These are phyloP conservation scores for Leptinotarsa undecemlineata DNA, from an alignment of 1,140 invertebrate species.

Conservation along the genomic window DNA sequence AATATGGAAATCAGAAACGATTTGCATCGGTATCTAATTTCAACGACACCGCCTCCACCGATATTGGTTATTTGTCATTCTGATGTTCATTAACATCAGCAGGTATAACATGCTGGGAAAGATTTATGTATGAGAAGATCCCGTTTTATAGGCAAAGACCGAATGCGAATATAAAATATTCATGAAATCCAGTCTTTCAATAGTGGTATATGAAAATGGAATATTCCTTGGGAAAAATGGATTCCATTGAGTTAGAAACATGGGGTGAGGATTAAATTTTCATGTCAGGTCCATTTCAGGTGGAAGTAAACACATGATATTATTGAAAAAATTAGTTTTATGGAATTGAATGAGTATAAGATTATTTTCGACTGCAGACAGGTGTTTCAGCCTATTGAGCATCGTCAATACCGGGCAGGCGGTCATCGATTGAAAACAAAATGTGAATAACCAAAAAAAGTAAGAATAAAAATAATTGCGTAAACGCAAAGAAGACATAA, in stretches of 20 bases:
- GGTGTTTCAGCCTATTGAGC: too few relatives aligned
- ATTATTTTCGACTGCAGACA: too few relatives aligned
- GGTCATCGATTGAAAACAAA: too few relatives aligned
- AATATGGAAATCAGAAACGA: conserved; percentile 26
- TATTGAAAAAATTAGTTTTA: too few relatives aligned
- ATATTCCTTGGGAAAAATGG: neutral
- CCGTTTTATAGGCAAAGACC: neutral
- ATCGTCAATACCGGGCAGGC: too few relatives aligned
- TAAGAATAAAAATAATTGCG: too few relatives aligned
- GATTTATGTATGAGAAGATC: conserved; percentile 19
- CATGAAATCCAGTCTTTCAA: neutral
- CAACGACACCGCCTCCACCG: conserved; percentile 7
- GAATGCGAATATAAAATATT: conserved; percentile 12
- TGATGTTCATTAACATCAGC: conserved; percentile 24
- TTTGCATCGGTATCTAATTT: conserved; percentile 28
- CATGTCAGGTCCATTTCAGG: neutral
- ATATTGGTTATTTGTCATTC: conserved; percentile 28
- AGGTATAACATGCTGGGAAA: conserved; percentile 6
- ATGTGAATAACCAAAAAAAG: too few relatives aligned
- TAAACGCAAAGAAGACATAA: too few relatives aligned
- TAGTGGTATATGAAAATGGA: neutral
- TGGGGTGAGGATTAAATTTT: neutral
- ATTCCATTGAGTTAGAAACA: neutral
- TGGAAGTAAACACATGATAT: neutral
- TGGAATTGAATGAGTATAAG: too few relatives aligned